phyloP scores from a whole-genome alignment of 2,888 invertebrate genomes.

The Aspidapion aeneum region DNA sequence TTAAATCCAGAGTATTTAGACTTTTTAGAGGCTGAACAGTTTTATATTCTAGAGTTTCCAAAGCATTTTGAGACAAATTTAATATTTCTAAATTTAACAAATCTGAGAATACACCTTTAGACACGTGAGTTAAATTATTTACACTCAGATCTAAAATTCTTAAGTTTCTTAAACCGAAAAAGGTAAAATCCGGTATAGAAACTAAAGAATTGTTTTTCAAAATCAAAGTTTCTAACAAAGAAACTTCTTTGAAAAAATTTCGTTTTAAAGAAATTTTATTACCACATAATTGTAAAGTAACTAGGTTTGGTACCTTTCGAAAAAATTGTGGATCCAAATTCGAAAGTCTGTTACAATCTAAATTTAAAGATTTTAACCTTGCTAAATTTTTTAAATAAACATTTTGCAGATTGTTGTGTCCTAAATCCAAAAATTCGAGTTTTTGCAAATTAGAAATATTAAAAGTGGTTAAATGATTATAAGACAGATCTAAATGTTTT shows the following conservation, averaged over 20 bases:
- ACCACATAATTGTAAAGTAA: conserved; percentile 30
- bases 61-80: conserved; percentile 40
- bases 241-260: conserved; percentile 29
- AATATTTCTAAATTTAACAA: conserved; percentile 35
- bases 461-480: conserved; percentile 29
- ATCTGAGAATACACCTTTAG: conserved; percentile 30
- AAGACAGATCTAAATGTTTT: conserved; percentile 28
- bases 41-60: conserved; percentile 35
- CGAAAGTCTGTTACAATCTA: conserved; percentile 32
- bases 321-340: conserved; percentile 22
- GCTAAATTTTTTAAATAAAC: conserved; percentile 22
- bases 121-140: conserved; percentile 30
- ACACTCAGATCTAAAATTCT: conserved; percentile 37
- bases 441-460: conserved; percentile 27
- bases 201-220: conserved; percentile 35
- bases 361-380: conserved; percentile 26
- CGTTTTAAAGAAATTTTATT: conserved; percentile 32
- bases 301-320: conserved; percentile 24
- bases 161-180: conserved; percentile 32
- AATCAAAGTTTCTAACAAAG: conserved; percentile 28
- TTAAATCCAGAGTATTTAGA: conserved; percentile 38
- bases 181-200: conserved; percentile 30
- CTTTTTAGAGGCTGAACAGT: conserved; percentile 35
- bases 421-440: conserved; percentile 35
- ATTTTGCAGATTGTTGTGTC: conserved; percentile 29